Evolutionary conservation across 2,113 vertebrate species (phyloP).

Genomic region (Brachypteracias leptosomus): DNA sequence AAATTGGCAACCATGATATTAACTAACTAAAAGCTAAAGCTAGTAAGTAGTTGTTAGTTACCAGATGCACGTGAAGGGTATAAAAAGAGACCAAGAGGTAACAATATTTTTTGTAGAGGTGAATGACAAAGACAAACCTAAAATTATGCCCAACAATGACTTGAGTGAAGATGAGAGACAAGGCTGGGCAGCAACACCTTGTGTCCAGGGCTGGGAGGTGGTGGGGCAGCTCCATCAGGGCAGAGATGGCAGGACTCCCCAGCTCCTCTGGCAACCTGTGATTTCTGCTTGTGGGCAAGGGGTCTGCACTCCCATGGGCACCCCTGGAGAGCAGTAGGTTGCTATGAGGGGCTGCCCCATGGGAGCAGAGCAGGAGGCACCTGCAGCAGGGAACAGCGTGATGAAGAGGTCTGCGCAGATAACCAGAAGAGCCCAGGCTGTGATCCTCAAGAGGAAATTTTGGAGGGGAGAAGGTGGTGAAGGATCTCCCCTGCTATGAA

Average conservation of each 20-base stretch:
- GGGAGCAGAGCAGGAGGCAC: background rate
- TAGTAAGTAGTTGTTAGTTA: background rate
- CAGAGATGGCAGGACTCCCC: background rate
- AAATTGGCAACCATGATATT: background rate
- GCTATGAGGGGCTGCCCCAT: rapidly evolving
- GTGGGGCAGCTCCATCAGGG: background rate
- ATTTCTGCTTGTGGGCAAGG: background rate
- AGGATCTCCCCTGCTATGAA: background rate
- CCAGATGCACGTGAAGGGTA: background rate
- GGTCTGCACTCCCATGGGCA: background rate
- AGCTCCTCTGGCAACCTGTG: background rate
- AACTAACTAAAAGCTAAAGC: background rate
- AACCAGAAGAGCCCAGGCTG: background rate
- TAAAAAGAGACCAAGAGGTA: background rate
- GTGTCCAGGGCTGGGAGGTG: background rate
- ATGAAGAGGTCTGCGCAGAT: background rate
- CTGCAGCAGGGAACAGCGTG: background rate
- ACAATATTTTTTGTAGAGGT: background rate
- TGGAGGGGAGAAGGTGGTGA: background rate
- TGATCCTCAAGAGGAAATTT: background rate
- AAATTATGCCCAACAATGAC: background rate
- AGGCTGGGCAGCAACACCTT: background rate
- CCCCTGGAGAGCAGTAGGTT: background rate
- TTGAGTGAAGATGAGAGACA: background rate
- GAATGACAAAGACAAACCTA: background rate